Evolutionary conservation across 2,113 vertebrate species (phyloP).

Genomic region (Nesospiza acunhae): DNA sequence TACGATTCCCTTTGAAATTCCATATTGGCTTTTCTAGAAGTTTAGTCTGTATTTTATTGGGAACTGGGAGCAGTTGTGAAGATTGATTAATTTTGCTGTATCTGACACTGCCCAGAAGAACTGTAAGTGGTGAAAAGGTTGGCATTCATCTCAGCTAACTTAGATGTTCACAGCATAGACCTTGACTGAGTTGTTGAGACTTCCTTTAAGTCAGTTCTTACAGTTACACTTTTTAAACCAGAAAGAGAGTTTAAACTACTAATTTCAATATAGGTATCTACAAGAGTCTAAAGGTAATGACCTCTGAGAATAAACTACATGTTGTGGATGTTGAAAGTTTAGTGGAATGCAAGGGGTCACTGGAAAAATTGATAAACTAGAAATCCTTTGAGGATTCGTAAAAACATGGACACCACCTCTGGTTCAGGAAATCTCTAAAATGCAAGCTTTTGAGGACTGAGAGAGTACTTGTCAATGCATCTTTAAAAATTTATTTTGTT

Average conservation of each 20-base stretch:
- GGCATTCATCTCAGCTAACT: background rate
- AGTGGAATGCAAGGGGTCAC: background rate
- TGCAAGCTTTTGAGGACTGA: background rate
- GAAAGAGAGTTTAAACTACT: constrained; percentile 19
- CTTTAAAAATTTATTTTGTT: background rate
- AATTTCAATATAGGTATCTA: background rate
- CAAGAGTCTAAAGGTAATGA: background rate
- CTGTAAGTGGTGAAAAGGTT: background rate
- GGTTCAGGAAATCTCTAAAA: background rate
- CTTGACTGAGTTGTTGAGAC: background rate
- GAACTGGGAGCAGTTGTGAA: background rate
- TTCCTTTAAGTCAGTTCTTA: background rate
- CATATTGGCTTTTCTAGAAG: constrained; percentile 28
- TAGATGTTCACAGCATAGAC: constrained; percentile 9
- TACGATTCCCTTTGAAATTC: background rate
- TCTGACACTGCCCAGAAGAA: constrained; percentile 10
- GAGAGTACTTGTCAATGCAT: background rate
- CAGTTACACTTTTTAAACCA: background rate
- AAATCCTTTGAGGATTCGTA: background rate
- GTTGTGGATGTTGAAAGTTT: background rate
- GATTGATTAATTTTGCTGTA: constrained; percentile 14
- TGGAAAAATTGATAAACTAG: background rate
- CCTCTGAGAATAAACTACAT: background rate
- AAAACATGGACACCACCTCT: background rate
- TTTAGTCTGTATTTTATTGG: background rate